Evolutionary conservation across 2,888 invertebrate genomes (phyloP).

Genomic region (Phymatocera aterrima): DNA sequence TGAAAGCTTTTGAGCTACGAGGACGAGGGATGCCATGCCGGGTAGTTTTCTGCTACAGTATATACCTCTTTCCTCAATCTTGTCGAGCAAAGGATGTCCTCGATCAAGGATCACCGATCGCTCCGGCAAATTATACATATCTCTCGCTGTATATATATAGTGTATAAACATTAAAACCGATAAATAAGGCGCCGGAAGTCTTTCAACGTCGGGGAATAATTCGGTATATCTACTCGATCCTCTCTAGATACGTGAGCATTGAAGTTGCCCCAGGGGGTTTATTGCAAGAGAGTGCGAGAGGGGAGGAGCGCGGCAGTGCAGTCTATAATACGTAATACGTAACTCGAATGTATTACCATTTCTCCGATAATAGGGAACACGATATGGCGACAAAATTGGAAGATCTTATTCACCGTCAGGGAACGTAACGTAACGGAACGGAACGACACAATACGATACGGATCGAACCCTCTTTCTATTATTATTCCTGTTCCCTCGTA

Average conservation of each 20-base stretch:
- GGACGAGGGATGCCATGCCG: background rate
- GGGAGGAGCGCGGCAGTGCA: background rate
- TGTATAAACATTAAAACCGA: too few relatives aligned
- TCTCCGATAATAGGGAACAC: constrained; percentile 28
- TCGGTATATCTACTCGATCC: background rate
- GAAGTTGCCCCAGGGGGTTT: constrained; percentile 3
- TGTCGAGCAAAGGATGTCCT: background rate
- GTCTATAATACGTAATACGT: constrained; percentile 17
- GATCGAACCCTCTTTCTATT: background rate
- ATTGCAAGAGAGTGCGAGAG: background rate
- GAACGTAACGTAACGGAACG: background rate
- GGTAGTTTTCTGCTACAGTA: too few relatives aligned
- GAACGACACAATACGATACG: too few relatives aligned
- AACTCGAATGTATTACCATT: constrained; percentile 34
- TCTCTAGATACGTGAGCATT: constrained; percentile 12
- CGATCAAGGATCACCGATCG: constrained; percentile 30
- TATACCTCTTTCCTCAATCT: background rate
- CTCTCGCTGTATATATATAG: too few relatives aligned
- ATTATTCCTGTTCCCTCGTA: background rate
- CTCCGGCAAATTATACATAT: background rate
- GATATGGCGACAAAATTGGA: constrained; percentile 30
- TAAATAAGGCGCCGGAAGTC: constrained; percentile 14
- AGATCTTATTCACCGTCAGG: background rate
- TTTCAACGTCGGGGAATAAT: constrained; percentile 11
- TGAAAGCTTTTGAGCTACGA: constrained; percentile 1